Evolutionary conservation across 2,797 vertebrate species (phyloP).

Genomic region (Discoglossus pictus): DNA sequence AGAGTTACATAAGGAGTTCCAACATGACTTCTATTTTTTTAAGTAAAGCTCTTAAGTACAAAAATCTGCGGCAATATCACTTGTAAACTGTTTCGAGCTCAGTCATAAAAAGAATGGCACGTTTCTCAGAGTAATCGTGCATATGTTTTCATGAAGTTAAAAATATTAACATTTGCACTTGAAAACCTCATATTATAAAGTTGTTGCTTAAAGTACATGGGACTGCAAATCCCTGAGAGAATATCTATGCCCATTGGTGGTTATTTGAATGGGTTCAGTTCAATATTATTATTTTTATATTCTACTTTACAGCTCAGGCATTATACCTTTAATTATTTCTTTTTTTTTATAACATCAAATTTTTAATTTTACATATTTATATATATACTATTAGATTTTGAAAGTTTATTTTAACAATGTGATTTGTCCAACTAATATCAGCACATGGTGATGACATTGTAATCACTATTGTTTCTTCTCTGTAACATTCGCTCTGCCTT

Average conservation of each 20-base stretch:
- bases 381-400: background rate
- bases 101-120: too few species aligned
- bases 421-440: background rate
- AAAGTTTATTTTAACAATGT: background rate
- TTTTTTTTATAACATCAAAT: background rate
- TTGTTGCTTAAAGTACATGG: slow-evolving; percentile 45
- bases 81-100: too few species aligned
- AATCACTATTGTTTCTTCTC: background rate
- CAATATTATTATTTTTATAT: background rate
- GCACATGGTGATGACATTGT: background rate
- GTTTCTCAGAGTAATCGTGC: too few species aligned
- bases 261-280: background rate
- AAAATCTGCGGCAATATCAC: too few species aligned
- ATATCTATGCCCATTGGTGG: slow-evolving; percentile 41
- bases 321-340: background rate
- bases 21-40: too few species aligned
- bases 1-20: too few species aligned
- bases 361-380: background rate
- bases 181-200: slow-evolving; percentile 24
- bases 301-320: background rate
- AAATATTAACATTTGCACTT: background rate
- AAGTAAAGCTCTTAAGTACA: too few species aligned
- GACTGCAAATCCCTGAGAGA: slow-evolving; percentile 62
- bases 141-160: too few species aligned
- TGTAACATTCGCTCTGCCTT: background rate